Percentiles rank a stretch among this genome's conserved stretches.
These are phyloP conservation scores for Centropristis striata DNA, from an alignment of 2,113 vertebrate species.

Conservation along the genomic window DNA sequence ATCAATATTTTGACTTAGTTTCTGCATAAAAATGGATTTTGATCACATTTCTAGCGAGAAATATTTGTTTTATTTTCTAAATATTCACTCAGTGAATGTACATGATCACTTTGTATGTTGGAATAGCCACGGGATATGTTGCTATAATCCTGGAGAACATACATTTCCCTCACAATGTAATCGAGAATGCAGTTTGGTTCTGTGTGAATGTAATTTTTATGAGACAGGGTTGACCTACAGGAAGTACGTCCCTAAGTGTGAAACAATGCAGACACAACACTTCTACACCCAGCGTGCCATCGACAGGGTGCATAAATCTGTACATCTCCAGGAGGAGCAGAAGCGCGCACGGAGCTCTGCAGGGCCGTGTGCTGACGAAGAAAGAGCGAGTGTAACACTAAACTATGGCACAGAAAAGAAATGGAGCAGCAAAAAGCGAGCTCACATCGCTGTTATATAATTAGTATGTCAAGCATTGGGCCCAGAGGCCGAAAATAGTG, in stretches of 20 bases:
- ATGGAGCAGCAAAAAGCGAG: conserved; percentile 75
- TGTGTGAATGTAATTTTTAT: too few relatives aligned
- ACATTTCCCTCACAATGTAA: too few relatives aligned
- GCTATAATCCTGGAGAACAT: too few relatives aligned
- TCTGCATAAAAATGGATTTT: too few relatives aligned
- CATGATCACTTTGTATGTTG: too few relatives aligned
- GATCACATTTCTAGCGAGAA: too few relatives aligned
- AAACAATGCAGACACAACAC: conserved; percentile 6
- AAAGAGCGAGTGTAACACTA: conserved; percentile 45
- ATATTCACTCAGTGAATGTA: too few relatives aligned
- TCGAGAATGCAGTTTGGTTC: background rate
- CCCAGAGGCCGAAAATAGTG: conserved; percentile 73
- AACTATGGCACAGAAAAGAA: conserved; percentile 79
- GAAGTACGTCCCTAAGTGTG: background rate
- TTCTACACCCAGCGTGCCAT: background rate
- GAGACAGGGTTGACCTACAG: too few relatives aligned
- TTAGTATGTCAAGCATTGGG: conserved; percentile 69
- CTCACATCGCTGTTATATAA: conserved; percentile 74
- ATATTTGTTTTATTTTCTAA: too few relatives aligned
- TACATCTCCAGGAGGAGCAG: conserved; percentile 9
- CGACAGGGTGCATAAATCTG: background rate
- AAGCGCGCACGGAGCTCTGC: conserved; percentile 21
- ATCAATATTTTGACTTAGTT: too few relatives aligned
- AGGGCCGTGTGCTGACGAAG: conserved; percentile 39
- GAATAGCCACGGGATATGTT: too few relatives aligned